Evolutionary conservation across 2,888 invertebrate species (phyloP).

Genomic region (Adelphocoris suturalis): DNA sequence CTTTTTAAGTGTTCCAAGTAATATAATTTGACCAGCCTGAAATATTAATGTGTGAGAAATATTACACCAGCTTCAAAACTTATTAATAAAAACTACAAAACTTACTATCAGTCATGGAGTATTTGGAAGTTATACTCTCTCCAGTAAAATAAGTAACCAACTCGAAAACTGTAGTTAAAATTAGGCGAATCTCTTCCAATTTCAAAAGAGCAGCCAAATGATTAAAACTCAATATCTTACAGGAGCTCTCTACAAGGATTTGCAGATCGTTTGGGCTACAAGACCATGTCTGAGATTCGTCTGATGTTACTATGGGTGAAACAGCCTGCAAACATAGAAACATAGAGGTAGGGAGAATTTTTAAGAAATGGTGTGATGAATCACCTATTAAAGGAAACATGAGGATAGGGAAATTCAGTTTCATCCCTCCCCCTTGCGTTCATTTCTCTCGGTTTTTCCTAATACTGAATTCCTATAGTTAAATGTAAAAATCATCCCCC

Average conservation of each 20-base stretch:
- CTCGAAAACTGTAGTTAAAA: slow-evolving; percentile 61
- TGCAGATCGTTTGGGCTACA: slow-evolving; percentile 72
- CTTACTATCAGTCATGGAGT: slow-evolving; percentile 41
- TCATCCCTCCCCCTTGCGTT: too few species aligned
- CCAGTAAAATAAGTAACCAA: slow-evolving; percentile 64
- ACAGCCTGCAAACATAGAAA: slow-evolving; percentile 17
- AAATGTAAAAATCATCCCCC: too few species aligned
- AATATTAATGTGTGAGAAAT: too few species aligned
- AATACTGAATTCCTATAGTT: too few species aligned
- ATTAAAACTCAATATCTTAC: slow-evolving; percentile 71
- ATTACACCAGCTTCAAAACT: too few species aligned
- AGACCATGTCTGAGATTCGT: not conserved
- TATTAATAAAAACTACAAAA: not conserved
- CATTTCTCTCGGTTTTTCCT: too few species aligned
- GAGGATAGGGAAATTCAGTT: too few species aligned
- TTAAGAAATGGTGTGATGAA: too few species aligned
- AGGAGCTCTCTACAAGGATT: slow-evolving; percentile 73
- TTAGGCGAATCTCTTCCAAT: slow-evolving; percentile 62
- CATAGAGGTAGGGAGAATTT: too few species aligned
- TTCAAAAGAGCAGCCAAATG: slow-evolving; percentile 69
- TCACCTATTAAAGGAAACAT: too few species aligned
- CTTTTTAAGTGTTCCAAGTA: too few species aligned
- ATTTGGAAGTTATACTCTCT: slow-evolving; percentile 70
- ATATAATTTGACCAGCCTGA: too few species aligned
- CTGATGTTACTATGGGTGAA: not conserved